Percentiles rank a stretch among this genome's conserved stretches.
These are phyloP conservation scores for Rhamnusium bicolor DNA, from an alignment of 2,888 invertebrate species.

Conservation along the genomic window DNA sequence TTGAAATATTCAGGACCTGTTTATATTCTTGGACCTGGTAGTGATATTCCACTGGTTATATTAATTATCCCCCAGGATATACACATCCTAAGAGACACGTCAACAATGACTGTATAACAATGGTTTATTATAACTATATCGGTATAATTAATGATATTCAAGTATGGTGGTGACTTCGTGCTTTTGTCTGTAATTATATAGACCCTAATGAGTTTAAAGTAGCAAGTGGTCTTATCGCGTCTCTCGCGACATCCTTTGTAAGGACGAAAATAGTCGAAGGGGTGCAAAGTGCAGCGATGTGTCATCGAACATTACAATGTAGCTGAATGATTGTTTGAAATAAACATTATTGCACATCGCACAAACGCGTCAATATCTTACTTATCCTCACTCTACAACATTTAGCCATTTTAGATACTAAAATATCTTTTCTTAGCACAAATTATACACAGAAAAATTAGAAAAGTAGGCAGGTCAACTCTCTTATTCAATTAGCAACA, in stretches of 20 bases:
- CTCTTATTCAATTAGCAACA: too few relatives aligned
- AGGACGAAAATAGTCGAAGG: slow-evolving; percentile 26
- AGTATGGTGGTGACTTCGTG: slow-evolving; percentile 68
- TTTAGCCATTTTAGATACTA: too few relatives aligned
- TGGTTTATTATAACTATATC: slow-evolving; percentile 70
- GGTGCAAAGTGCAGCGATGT: slow-evolving; percentile 14
- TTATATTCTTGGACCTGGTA: slow-evolving; percentile 57
- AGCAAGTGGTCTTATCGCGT: slow-evolving; percentile 58
- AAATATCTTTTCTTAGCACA: too few relatives aligned
- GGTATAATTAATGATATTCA: slow-evolving; percentile 68
- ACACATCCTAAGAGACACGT: slow-evolving; percentile 69
- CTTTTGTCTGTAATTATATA: slow-evolving; percentile 67
- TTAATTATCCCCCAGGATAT: slow-evolving; percentile 67
- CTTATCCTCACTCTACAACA: too few relatives aligned
- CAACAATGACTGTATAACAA: slow-evolving; percentile 68
- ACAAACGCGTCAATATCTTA: too few relatives aligned
- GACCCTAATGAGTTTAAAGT: slow-evolving; percentile 68
- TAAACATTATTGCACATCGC: not conserved
- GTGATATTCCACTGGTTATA: slow-evolving; percentile 58
- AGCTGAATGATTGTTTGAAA: not conserved
- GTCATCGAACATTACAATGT: not conserved
- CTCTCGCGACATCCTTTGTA: slow-evolving; percentile 43
- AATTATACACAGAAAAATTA: too few relatives aligned
- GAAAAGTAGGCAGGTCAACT: too few relatives aligned
- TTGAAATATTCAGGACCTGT: slow-evolving; percentile 47